A percentile compares a stretch with the other conserved stretches of the same genome.
Conservation (phyloP, 2,113 vertebrate species). For the Cyanoramphus novaezelandiae region DNA sequence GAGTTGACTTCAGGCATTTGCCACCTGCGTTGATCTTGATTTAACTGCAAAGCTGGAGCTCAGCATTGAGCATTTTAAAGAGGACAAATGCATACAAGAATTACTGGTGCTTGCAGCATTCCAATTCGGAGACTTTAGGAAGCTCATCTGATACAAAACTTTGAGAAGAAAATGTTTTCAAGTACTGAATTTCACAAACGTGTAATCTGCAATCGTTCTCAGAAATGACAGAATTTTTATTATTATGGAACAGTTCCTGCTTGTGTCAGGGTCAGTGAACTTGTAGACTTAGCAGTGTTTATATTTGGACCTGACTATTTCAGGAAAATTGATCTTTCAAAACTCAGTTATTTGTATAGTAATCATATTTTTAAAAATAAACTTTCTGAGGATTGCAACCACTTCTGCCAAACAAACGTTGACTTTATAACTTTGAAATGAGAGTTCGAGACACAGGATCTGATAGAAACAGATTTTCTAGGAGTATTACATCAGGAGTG, state of each 20-base stretch:
- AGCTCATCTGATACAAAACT: neutral
- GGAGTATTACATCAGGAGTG: neutral
- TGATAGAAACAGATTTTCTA: neutral
- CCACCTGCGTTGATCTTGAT: neutral
- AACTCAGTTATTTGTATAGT: neutral
- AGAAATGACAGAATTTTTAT: neutral
- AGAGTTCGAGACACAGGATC: neutral
- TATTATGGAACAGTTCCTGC: neutral
- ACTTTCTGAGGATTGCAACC: neutral
- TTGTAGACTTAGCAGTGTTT: neutral
- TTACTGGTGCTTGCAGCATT: neutral
- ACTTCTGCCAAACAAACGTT: neutral
- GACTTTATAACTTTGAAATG: neutral
- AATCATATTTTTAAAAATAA: neutral
- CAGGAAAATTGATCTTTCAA: neutral
- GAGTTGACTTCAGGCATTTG: neutral
- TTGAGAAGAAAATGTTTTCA: neutral
- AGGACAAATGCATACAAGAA: neutral
- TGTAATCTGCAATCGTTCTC: neutral
- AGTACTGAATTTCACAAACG: neutral
- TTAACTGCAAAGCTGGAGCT: neutral
- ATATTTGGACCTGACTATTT: neutral
- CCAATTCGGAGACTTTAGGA: neutral
- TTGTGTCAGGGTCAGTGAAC: neutral
- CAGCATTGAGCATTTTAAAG: neutral